These are phyloP conservation scores for Nyctalus aviator DNA, from an alignment of 2,797 vertebrate genomes.

Conservation along the genomic window DNA sequence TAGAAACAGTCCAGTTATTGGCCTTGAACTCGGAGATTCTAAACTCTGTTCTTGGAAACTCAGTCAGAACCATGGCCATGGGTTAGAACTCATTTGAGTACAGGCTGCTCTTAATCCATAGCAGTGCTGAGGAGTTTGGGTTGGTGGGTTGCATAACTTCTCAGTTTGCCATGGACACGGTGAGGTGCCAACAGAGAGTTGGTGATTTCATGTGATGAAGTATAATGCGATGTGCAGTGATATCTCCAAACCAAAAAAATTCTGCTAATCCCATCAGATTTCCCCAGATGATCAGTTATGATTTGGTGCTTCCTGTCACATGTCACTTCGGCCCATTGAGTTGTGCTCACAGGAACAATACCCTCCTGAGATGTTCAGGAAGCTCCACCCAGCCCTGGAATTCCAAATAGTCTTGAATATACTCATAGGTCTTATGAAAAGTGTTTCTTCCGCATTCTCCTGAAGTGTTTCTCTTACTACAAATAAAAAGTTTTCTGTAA, in stretches of 20 bases:
- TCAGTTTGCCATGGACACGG: slow-evolving; percentile 55
- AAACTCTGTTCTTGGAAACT: slow-evolving; percentile 33
- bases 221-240: background rate
- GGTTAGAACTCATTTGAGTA: slow-evolving; percentile 25
- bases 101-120: slow-evolving; percentile 33
- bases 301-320: background rate
- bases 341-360: background rate
- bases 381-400: background rate
- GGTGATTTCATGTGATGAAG: slow-evolving; percentile 14
- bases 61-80: slow-evolving; percentile 26
- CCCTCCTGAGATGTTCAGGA: background rate
- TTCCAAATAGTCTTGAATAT: slow-evolving; percentile 7
- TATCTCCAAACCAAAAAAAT: slow-evolving; percentile 8
- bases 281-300: slow-evolving; percentile 22
- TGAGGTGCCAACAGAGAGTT: slow-evolving; percentile 29
- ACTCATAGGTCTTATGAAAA: slow-evolving; percentile 16
- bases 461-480: slow-evolving; percentile 4
- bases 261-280: slow-evolving; percentile 1
- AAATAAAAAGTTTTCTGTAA: slow-evolving; percentile 3
- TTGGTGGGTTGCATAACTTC: slow-evolving; percentile 51
- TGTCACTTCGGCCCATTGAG: background rate
- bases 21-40: background rate
- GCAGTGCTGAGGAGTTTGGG: background rate
- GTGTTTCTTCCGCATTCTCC: slow-evolving; percentile 3
- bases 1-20: background rate